phyloP scores from a whole-genome alignment of 2,888 invertebrate species.

The Elysia crispata region DNA sequence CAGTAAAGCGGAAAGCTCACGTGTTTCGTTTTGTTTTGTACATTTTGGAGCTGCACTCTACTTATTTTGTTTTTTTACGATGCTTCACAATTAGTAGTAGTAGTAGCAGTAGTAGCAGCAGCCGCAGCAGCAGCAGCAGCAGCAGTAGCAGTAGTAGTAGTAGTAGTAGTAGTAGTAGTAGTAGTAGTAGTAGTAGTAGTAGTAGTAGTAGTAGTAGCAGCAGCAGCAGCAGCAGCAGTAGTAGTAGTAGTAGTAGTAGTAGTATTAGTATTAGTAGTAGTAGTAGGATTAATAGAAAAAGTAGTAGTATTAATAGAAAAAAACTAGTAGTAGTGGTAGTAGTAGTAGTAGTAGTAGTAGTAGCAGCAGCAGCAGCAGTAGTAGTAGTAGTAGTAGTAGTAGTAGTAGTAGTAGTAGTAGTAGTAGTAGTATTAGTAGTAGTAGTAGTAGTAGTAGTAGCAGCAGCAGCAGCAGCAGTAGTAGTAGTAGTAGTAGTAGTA shows the following conservation, averaged over 20 bases:
- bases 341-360: constrained; percentile 26
- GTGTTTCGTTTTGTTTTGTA: too few species aligned
- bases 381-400: constrained; percentile 28
- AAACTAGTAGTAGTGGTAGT: constrained; percentile 12
- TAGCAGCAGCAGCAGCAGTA: constrained; percentile 13
- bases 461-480: background rate
- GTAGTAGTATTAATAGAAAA: background rate
- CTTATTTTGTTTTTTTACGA: too few species aligned
- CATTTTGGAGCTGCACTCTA: too few species aligned
- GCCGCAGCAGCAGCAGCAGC: too few species aligned
- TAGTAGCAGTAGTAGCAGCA: background rate
- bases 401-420: too few species aligned
- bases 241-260: background rate
- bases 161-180: constrained; percentile 26
- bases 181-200: constrained; percentile 26
- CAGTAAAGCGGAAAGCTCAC: too few species aligned
- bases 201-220: constrained; percentile 26
- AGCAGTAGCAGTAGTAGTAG: constrained; percentile 19
- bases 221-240: background rate
- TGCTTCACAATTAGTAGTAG: too few species aligned
- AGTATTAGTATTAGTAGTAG: too few species aligned
- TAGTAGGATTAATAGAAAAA: too few species aligned
- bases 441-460: too few species aligned
- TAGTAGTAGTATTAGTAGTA: too few species aligned
- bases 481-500: constrained; percentile 14